Conservation (phyloP, 2,888 invertebrate species). For the Acanthoscelides obtectus region DNA sequence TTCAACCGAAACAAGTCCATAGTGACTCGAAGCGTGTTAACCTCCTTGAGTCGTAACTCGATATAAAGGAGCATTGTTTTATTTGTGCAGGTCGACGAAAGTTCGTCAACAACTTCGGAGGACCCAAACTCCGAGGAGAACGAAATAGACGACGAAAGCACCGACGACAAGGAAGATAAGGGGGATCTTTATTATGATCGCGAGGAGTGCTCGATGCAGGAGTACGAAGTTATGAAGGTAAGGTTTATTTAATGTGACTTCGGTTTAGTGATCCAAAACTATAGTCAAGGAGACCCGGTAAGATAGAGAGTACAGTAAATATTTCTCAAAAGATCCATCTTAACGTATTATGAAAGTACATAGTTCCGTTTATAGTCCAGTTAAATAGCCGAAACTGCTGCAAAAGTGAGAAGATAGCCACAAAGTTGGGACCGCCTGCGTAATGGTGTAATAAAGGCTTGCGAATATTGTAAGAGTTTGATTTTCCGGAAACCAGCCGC, state of each 20-base stretch:
- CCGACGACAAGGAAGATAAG: constrained; percentile 26
- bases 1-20: not conserved
- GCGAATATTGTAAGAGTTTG: too few species aligned
- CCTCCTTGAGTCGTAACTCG: not conserved
- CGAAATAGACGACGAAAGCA: constrained; percentile 38
- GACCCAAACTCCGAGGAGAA: constrained; percentile 36
- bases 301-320: too few species aligned
- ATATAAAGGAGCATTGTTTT: not conserved
- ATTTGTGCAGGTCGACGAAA: not conserved
- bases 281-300: too few species aligned
- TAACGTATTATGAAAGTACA: too few species aligned
- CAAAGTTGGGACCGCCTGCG: too few species aligned
- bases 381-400: too few species aligned
- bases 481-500: too few species aligned
- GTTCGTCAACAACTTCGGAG: constrained; percentile 17
- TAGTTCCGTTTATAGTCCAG: too few species aligned
- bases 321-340: too few species aligned
- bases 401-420: too few species aligned
- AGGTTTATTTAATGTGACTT: constrained; percentile 11
- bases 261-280: not conserved
- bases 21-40: not conserved
- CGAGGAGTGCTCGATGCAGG: constrained; percentile 58
- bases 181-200: constrained; percentile 43
- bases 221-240: constrained; percentile 67
- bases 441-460: too few species aligned